Conservation (phyloP, 2,888 invertebrate species). For the Erannis defoliaria region DNA sequence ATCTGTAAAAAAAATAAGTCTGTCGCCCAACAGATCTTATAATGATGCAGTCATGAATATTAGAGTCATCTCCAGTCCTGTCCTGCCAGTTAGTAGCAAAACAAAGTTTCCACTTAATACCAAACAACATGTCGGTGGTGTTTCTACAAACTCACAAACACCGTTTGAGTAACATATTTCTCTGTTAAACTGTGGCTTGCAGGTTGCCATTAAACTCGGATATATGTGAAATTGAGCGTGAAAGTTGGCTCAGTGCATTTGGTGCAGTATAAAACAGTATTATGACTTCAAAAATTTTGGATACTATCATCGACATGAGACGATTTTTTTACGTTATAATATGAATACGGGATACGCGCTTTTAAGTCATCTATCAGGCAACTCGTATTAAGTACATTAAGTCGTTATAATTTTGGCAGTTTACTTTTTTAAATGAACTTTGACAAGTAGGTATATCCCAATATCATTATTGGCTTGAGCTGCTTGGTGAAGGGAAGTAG, state of each 20-base stretch:
- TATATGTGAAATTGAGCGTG: constrained; percentile 60
- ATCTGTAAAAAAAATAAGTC: not conserved
- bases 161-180: constrained; percentile 18
- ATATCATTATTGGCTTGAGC: no score
- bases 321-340: no score
- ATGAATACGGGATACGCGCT: no score
- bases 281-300: not conserved
- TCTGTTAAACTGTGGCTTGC: constrained; percentile 23
- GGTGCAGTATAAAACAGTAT: constrained; percentile 38
- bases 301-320: not conserved
- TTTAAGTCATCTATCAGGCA: no score
- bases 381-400: no score
- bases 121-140: constrained; percentile 9
- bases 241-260: constrained; percentile 49
- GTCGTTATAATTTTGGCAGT: no score
- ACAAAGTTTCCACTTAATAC: constrained; percentile 15
- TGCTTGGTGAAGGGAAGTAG: no score
- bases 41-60: not conserved
- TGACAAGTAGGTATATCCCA: no score
- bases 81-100: constrained; percentile 10
- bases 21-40: not conserved
- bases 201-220: constrained; percentile 33
- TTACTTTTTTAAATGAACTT: no score
- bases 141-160: constrained; percentile 17
- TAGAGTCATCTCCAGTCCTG: not conserved